Evolutionary conservation across 2,888 invertebrate genomes (phyloP).

Genomic region (Flabesymbios commensalis): DNA sequence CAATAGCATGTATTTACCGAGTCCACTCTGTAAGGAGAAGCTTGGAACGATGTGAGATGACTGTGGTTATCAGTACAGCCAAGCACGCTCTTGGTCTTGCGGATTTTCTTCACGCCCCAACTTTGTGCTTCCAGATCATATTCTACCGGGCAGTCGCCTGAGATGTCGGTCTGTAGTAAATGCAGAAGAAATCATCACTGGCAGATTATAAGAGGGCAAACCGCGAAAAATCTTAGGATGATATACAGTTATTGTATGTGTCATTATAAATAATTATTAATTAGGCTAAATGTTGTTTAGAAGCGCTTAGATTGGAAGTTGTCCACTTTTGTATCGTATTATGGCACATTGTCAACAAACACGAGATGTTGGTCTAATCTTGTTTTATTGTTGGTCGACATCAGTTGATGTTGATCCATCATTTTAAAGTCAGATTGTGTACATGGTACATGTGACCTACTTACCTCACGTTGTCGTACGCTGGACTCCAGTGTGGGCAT

Average conservation of each 20-base stretch:
- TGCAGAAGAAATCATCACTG: too few species aligned
- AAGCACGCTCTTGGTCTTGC: constrained; percentile 53
- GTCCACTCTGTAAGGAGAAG: constrained; percentile 49
- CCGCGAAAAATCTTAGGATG: too few species aligned
- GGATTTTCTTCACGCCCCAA: constrained; percentile 43
- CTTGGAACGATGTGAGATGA: constrained; percentile 50
- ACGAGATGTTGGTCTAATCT: background rate
- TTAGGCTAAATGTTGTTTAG: too few species aligned
- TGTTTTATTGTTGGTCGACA: too few species aligned
- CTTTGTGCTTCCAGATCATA: constrained; percentile 64
- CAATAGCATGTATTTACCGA: constrained; percentile 45
- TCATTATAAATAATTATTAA: too few species aligned
- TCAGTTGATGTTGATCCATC: background rate
- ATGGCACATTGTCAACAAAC: too few species aligned
- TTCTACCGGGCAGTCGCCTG: constrained; percentile 79
- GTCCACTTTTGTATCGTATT: too few species aligned
- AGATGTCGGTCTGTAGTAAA: constrained; percentile 71
- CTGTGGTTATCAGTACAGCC: constrained; percentile 51
- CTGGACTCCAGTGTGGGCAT: constrained; percentile 67
- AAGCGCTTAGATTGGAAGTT: too few species aligned
- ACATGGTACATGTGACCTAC: background rate
- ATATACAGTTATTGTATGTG: too few species aligned
- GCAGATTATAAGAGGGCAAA: too few species aligned
- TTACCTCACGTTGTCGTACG: background rate
- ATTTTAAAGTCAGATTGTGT: background rate